These are phyloP conservation scores for Diadumene lineata DNA, from an alignment of 92 coral and sea anemone genomes.

Conservation along the genomic window DNA sequence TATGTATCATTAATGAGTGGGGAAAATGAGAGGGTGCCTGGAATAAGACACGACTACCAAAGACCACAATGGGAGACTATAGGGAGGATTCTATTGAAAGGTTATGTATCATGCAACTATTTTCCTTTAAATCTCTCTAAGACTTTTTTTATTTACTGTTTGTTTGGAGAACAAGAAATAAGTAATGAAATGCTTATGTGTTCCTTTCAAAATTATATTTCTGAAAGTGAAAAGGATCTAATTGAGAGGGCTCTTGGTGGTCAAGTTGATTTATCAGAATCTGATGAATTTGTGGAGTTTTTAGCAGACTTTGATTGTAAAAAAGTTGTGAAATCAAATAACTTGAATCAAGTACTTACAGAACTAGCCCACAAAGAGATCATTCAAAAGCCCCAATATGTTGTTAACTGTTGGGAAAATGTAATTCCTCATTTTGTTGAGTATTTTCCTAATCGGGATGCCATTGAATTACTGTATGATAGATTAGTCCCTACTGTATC, in stretches of 20 bases:
- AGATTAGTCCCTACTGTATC: slow-evolving; percentile 35
- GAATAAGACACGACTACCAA: slow-evolving; percentile 52
- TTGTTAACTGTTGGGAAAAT: slow-evolving; percentile 53
- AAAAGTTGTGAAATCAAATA: slow-evolving; percentile 41
- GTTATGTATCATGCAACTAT: slow-evolving; percentile 21
- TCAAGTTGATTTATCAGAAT: slow-evolving; percentile 23
- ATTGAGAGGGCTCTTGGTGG: slow-evolving; percentile 44
- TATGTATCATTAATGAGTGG: slow-evolving; percentile 32
- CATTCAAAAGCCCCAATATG: slow-evolving; percentile 57
- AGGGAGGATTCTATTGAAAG: slow-evolving; percentile 41
- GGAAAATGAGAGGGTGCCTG: slow-evolving; percentile 44
- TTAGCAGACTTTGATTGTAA: slow-evolving; percentile 46
- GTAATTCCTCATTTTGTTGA: slow-evolving; percentile 1
- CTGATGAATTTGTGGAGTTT: slow-evolving; percentile 58
- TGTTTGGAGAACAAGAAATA: slow-evolving; percentile 55
- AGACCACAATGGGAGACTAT: slow-evolving; percentile 46
- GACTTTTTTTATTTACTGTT: slow-evolving; percentile 47
- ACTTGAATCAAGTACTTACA: slow-evolving; percentile 40
- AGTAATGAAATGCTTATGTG: slow-evolving; percentile 40
- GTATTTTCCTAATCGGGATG: not conserved
- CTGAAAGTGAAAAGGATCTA: slow-evolving; percentile 54
- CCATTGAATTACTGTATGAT: slow-evolving; percentile 13
- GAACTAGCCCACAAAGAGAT: slow-evolving; percentile 66
- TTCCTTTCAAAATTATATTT: slow-evolving; percentile 52
- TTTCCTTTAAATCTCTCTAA: slow-evolving; percentile 48